Evolutionary conservation across 2,797 vertebrate species (phyloP).

Genomic region (Bucorvus abyssinicus): DNA sequence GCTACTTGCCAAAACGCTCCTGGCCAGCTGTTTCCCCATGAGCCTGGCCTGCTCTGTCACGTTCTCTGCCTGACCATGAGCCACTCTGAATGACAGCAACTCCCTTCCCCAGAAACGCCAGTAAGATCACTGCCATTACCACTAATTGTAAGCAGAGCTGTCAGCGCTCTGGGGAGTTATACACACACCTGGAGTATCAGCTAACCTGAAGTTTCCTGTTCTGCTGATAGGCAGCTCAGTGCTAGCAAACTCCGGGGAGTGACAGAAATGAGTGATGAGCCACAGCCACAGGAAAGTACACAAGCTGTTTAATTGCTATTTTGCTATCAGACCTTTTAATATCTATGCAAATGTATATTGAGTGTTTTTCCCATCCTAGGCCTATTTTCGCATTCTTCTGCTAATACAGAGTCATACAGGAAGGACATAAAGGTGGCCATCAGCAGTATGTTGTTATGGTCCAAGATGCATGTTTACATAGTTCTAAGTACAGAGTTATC

Average conservation of each 20-base stretch:
- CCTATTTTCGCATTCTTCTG: not conserved
- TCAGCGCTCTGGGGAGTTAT: conserved; percentile 68
- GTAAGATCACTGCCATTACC: conserved; percentile 48
- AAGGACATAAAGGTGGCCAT: not conserved
- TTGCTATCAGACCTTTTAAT: not conserved
- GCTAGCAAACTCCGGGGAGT: conserved; percentile 30
- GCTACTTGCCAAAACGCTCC: conserved; percentile 54
- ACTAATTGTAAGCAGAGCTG: conserved; percentile 56
- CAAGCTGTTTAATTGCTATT: not conserved
- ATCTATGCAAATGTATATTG: not conserved
- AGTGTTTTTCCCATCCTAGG: not conserved
- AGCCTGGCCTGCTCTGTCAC: not conserved
- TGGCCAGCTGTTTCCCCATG: not conserved
- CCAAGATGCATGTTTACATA: not conserved
- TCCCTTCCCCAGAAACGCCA: conserved; percentile 32
- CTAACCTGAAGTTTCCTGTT: conserved; percentile 57
- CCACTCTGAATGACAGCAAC: conserved; percentile 26
- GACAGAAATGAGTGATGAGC: not conserved
- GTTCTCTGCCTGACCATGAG: not conserved
- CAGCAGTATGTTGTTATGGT: not conserved
- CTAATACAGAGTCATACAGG: not conserved
- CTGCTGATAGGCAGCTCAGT: conserved; percentile 30
- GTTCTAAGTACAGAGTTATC: not conserved
- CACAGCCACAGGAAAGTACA: not conserved
- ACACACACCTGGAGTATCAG: conserved; percentile 58